A percentile compares a stretch with the other conserved stretches of the same genome.
phyloP scores from a whole-genome alignment of 2,113 vertebrate genomes.

The Semnornis frantzii region DNA sequence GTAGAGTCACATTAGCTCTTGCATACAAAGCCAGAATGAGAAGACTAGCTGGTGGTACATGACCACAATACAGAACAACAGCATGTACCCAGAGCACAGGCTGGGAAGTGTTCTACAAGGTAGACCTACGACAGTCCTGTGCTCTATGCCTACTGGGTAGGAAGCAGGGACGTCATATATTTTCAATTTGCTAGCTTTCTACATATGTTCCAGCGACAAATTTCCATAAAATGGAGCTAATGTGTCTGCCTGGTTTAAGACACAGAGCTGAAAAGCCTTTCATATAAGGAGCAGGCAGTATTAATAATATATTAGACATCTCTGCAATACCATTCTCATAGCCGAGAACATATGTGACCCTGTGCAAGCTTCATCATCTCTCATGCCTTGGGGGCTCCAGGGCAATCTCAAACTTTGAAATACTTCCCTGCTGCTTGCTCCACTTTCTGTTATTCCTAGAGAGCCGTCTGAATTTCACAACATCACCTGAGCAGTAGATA shows the following conservation, averaged over 20 bases:
- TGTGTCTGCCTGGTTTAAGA: neutral
- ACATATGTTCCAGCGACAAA: neutral
- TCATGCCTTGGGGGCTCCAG: neutral
- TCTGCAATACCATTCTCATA: neutral
- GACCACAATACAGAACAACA: rapidly evolving
- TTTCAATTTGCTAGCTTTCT: neutral
- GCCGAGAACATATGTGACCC: neutral
- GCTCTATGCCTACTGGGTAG: neutral
- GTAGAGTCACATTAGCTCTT: neutral
- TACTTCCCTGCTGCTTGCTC: neutral
- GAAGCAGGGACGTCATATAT: neutral
- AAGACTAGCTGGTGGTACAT: neutral
- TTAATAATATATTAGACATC: conserved; percentile 43
- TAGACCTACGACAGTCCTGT: neutral
- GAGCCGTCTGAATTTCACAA: neutral
- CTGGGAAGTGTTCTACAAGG: neutral
- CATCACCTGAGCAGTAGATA: conserved; percentile 24
- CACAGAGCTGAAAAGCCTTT: neutral
- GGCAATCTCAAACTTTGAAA: conserved; percentile 16
- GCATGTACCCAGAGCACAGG: neutral
- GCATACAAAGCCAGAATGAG: neutral
- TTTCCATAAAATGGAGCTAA: neutral
- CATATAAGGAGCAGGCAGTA: neutral
- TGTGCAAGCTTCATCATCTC: neutral
- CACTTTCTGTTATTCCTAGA: conserved; percentile 42